A percentile compares a stretch with the other conserved stretches of the same genome.
phyloP scores from a whole-genome alignment of 2,888 invertebrate species.

The Ochropleura plecta region DNA sequence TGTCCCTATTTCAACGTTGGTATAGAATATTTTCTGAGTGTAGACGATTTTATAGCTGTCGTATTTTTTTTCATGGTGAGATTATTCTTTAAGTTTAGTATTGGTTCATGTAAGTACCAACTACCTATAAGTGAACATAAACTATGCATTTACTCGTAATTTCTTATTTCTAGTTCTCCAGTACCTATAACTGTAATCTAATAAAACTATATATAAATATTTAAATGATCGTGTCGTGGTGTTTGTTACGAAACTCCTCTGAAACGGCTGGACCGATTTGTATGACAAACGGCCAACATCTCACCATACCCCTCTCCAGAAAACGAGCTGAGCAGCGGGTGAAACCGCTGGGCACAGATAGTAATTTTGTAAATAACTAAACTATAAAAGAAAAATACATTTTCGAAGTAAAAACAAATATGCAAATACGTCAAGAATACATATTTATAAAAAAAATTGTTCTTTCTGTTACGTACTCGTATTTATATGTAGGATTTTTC shows the following conservation, averaged over 20 bases:
- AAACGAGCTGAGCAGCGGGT: too few species aligned
- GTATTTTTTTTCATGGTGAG: neutral
- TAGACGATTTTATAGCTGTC: neutral
- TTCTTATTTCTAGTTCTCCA: neutral
- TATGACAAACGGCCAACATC: too few species aligned
- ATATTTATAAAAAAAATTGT: neutral
- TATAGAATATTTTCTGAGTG: conserved; percentile 6
- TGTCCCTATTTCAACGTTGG: neutral
- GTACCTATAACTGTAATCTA: neutral
- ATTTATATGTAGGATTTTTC: neutral
- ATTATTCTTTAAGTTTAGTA: neutral
- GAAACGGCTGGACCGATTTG: too few species aligned
- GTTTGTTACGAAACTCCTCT: too few species aligned
- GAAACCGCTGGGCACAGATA: too few species aligned
- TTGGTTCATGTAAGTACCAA: neutral
- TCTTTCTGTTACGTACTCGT: neutral
- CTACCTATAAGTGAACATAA: neutral
- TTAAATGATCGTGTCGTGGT: too few species aligned
- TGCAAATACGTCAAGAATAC: neutral
- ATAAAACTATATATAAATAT: too few species aligned
- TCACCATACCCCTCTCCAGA: too few species aligned
- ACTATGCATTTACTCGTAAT: neutral
- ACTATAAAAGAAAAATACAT: neutral
- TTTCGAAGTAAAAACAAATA: neutral
- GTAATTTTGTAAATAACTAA: neutral